These are phyloP conservation scores for Python bivittatus DNA, from an alignment of 2,113 vertebrate genomes.

Conservation along the genomic window DNA sequence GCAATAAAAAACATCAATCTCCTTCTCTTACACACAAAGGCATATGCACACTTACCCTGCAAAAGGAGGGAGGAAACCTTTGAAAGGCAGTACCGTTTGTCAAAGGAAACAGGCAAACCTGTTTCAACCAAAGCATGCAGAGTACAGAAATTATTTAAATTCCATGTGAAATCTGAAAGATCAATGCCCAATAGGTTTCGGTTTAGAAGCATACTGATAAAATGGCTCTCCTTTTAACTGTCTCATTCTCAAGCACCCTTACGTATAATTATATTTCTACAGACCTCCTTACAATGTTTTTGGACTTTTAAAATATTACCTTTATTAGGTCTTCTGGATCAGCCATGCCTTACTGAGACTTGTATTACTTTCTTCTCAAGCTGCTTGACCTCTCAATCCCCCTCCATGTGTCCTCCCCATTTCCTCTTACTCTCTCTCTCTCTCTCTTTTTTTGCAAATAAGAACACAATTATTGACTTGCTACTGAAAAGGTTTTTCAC, in stretches of 20 bases:
- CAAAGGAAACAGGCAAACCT: background rate
- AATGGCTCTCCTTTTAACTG: background rate
- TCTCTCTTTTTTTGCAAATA: background rate
- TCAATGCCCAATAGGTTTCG: background rate
- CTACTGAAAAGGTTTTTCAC: background rate
- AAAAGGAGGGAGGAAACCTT: background rate
- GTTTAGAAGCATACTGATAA: background rate
- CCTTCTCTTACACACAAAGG: background rate
- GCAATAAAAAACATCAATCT: constrained; percentile 68
- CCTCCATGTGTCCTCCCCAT: background rate
- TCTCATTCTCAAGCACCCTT: background rate
- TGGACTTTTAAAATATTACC: background rate
- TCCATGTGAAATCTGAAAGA: constrained; percentile 1
- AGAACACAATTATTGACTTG: background rate
- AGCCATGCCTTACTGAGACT: background rate
- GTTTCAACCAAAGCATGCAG: constrained; percentile 20
- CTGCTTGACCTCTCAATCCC: background rate
- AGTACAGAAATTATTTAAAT: constrained; percentile 8
- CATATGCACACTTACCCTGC: constrained; percentile 8
- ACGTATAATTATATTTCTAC: background rate
- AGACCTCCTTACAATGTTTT: background rate
- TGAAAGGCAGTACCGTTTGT: background rate
- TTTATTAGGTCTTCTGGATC: background rate
- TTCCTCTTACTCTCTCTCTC: background rate
- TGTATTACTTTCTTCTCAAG: background rate